Evolutionary conservation across 2,888 invertebrate genomes (phyloP).

Genomic region (Hirtodrosophila duncani): DNA sequence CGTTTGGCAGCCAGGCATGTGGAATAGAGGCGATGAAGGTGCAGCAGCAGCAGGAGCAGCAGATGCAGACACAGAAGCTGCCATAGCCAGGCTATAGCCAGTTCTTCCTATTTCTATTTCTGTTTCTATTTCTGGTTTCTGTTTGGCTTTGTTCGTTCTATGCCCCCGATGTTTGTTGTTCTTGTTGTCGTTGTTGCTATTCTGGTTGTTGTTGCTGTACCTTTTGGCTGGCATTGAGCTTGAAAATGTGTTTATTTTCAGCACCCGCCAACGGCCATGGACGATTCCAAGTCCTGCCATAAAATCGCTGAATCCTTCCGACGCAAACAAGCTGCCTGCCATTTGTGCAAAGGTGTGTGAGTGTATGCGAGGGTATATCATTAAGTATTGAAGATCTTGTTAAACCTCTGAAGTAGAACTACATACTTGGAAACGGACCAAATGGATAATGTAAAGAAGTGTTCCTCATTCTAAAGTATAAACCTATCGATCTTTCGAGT

Average conservation of each 20-base stretch:
- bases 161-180: too few relatives aligned
- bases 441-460: too few relatives aligned
- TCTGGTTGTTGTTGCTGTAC: slow-evolving; percentile 21
- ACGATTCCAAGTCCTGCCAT: slow-evolving; percentile 60
- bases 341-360: slow-evolving; percentile 14
- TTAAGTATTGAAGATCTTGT: too few relatives aligned
- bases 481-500: too few relatives aligned
- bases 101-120: slow-evolving; percentile 59
- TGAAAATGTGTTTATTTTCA: slow-evolving; percentile 72
- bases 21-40: background rate
- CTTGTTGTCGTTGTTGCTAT: slow-evolving; percentile 16
- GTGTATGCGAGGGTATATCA: background rate
- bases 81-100: slow-evolving; percentile 15
- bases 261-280: slow-evolving; percentile 32
- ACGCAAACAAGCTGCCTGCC: slow-evolving; percentile 58
- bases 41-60: slow-evolving; percentile 1
- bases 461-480: too few relatives aligned
- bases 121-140: slow-evolving; percentile 33
- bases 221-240: slow-evolving; percentile 63
- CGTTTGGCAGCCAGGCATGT: slow-evolving; percentile 32
- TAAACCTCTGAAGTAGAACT: too few relatives aligned
- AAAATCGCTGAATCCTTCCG: slow-evolving; percentile 67
- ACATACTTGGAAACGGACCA: too few relatives aligned
- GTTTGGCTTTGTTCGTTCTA: slow-evolving; percentile 63
- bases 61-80: background rate